A percentile compares a stretch with the other conserved stretches of the same genome.
These are phyloP conservation scores for Tachina grossa DNA, from an alignment of 2,888 invertebrate species.

Conservation along the genomic window DNA sequence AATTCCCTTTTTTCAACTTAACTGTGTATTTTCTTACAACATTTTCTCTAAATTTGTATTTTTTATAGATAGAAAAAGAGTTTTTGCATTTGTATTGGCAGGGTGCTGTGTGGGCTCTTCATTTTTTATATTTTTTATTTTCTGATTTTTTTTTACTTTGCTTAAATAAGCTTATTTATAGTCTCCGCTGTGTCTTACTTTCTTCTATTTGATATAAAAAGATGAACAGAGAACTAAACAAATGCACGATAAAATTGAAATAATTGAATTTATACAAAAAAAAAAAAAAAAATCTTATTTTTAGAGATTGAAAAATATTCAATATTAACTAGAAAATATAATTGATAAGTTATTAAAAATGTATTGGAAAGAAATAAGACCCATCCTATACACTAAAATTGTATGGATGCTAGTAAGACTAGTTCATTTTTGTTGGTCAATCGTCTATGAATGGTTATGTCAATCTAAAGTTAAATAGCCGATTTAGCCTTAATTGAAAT, in stretches of 20 bases:
- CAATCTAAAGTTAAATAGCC: too few species aligned
- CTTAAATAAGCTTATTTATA: conserved; percentile 49
- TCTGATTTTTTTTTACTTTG: background rate
- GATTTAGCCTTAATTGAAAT: too few species aligned
- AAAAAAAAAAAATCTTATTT: background rate
- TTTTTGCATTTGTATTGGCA: background rate
- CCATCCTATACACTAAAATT: too few species aligned
- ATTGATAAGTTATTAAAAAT: background rate
- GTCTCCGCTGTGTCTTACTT: background rate
- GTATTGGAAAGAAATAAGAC: background rate
- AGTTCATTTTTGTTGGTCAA: too few species aligned
- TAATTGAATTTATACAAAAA: background rate
- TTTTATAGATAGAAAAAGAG: background rate
- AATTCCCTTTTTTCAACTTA: conserved; percentile 64
- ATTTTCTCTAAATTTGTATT: background rate
- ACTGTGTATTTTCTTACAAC: background rate
- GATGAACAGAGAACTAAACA: background rate
- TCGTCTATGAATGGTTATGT: too few species aligned
- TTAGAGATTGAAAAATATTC: background rate
- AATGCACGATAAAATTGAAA: background rate
- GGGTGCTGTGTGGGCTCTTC: background rate
- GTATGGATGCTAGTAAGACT: too few species aligned
- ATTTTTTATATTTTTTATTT: background rate
- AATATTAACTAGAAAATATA: background rate
- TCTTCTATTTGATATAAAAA: background rate